These are phyloP conservation scores for Craniophora ligustri DNA, from an alignment of 2,888 invertebrate species.

Conservation along the genomic window DNA sequence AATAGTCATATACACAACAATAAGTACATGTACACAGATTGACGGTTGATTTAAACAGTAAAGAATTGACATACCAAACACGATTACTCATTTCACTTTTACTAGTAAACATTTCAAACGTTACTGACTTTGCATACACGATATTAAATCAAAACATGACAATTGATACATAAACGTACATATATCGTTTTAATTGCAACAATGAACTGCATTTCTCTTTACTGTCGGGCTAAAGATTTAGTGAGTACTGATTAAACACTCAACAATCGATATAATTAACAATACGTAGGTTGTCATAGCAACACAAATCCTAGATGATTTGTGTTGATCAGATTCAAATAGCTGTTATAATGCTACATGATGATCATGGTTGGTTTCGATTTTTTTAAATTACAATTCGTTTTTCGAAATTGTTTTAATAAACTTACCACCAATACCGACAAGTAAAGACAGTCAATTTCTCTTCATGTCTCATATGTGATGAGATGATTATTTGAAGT, in stretches of 20 bases:
- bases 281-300: too few relatives aligned
- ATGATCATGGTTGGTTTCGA: too few relatives aligned
- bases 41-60: constrained; percentile 54
- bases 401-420: too few relatives aligned
- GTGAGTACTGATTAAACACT: constrained; percentile 10
- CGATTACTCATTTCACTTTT: constrained; percentile 51
- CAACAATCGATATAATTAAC: neutral
- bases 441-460: too few relatives aligned
- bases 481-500: too few relatives aligned
- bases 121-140: constrained; percentile 60
- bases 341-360: too few relatives aligned
- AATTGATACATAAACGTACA: neutral
- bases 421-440: too few relatives aligned
- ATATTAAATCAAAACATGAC: neutral
- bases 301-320: too few relatives aligned
- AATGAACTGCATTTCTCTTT: neutral
- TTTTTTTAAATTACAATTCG: too few relatives aligned
- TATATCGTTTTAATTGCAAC: neutral
- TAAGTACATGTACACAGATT: constrained; percentile 57
- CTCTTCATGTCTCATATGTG: too few relatives aligned
- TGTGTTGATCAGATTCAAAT: too few relatives aligned
- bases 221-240: constrained; percentile 13
- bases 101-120: constrained; percentile 41
- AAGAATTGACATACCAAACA: constrained; percentile 60
- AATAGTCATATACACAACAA: constrained; percentile 17